These are phyloP conservation scores for Plumapathes pennacea DNA, from an alignment of 92 coral and sea anemone genomes.

Conservation along the genomic window DNA sequence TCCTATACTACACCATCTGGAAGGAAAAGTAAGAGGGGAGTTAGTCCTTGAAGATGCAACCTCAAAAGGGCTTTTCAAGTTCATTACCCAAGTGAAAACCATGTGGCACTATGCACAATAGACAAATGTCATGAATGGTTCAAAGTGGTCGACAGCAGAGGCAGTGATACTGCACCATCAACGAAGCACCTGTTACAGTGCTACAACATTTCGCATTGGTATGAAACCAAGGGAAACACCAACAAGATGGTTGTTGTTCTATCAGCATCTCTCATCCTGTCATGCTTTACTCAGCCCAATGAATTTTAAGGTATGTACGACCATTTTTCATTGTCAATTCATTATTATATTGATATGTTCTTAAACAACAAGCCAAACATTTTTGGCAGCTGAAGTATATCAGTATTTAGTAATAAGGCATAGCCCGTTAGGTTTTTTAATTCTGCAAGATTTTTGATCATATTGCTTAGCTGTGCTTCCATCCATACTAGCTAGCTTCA, in stretches of 20 bases:
- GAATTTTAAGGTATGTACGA: too few species aligned
- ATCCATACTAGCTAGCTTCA: too few species aligned
- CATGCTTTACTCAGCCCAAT: slow-evolving; percentile 19
- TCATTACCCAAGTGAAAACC: background rate
- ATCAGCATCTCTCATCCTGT: slow-evolving; percentile 21
- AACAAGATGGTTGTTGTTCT: slow-evolving; percentile 2
- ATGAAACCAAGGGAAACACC: slow-evolving; percentile 10
- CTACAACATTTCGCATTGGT: slow-evolving; percentile 20
- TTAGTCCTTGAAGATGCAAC: slow-evolving; percentile 12
- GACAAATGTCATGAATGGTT: slow-evolving; percentile 30
- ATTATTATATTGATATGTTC: too few species aligned
- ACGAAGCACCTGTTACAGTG: slow-evolving; percentile 28
- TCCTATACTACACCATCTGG: slow-evolving; percentile 4
- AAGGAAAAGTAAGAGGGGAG: slow-evolving; percentile 12
- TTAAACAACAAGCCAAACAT: too few species aligned
- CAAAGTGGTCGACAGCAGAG: slow-evolving; percentile 6
- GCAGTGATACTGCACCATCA: slow-evolving; percentile 7
- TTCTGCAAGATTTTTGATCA: too few species aligned
- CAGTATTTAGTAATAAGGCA: too few species aligned
- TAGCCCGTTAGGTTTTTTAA: too few species aligned
- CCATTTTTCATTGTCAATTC: too few species aligned
- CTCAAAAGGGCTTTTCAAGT: slow-evolving; percentile 13
- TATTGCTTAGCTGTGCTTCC: too few species aligned
- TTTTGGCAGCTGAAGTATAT: too few species aligned
- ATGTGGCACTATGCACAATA: slow-evolving; percentile 6